Conservation (phyloP, 2,888 invertebrate genomes). For the Pharmacophagus antenor region DNA sequence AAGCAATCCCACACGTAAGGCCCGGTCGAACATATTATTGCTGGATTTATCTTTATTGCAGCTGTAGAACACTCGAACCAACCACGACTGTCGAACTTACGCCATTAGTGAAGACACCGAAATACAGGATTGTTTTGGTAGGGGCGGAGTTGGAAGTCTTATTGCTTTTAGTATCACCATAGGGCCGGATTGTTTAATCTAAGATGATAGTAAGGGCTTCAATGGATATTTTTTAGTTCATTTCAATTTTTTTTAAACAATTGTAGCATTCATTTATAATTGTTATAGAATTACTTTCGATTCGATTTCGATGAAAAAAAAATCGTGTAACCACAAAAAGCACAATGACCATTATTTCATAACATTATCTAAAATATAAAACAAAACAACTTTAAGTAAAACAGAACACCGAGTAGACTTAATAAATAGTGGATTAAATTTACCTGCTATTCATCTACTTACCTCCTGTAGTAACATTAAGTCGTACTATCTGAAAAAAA, state of each 20-base stretch:
- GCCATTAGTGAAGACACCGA: conserved; percentile 80
- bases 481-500: conserved; percentile 27
- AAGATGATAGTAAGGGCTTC: conserved; percentile 58
- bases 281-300: background rate
- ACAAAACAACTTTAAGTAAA: background rate
- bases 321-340: too few relatives aligned
- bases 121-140: conserved; percentile 79
- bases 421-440: conserved; percentile 7
- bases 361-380: background rate
- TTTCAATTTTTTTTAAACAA: conserved; percentile 2
- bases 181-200: conserved; percentile 76
- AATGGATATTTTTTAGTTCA: conserved; percentile 14
- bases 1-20: conserved; percentile 76
- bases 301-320: too few relatives aligned
- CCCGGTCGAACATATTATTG: conserved; percentile 79
- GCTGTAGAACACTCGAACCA: conserved; percentile 78
- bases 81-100: conserved; percentile 80
- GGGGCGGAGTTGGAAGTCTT: conserved; percentile 79
- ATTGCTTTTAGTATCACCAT: conserved; percentile 74
- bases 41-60: conserved; percentile 81
- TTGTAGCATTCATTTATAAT: background rate
- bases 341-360: background rate
- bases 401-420: conserved; percentile 1
- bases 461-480: conserved; percentile 10
- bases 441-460: conserved; percentile 13